Evolutionary conservation across 2,797 vertebrate species (phyloP).

Genomic region (Acanthurus lineatus): DNA sequence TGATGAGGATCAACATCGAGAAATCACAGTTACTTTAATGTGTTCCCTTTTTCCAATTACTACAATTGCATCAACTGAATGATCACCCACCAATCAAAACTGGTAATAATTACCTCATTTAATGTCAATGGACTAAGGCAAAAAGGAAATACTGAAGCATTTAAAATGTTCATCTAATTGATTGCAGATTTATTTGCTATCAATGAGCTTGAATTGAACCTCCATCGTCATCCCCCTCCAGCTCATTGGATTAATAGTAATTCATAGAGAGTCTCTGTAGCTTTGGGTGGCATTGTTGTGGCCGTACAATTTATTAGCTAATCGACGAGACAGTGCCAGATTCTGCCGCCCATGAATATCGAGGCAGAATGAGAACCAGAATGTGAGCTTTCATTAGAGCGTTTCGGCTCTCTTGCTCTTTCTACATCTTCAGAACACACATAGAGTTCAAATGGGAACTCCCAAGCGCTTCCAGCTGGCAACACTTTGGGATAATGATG

Average conservation of each 20-base stretch:
- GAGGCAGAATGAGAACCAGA: slow-evolving; percentile 75
- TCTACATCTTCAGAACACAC: slow-evolving; percentile 82
- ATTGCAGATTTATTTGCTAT: slow-evolving; percentile 59
- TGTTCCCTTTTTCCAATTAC: neutral
- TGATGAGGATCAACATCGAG: neutral
- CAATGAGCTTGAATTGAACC: slow-evolving; percentile 38
- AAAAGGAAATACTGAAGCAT: slow-evolving; percentile 38
- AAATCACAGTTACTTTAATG: neutral
- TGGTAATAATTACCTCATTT: slow-evolving; percentile 34
- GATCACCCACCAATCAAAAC: slow-evolving; percentile 30
- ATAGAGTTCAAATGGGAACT: slow-evolving; percentile 85
- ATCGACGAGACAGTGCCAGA: slow-evolving; percentile 77
- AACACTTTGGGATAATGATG: slow-evolving; percentile 86
- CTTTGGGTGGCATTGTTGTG: slow-evolving; percentile 77
- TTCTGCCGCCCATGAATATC: slow-evolving; percentile 75
- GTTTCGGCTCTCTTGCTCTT: slow-evolving; percentile 55
- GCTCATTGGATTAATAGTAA: slow-evolving; percentile 59
- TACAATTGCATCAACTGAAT: slow-evolving; percentile 2
- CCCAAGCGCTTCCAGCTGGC: slow-evolving; percentile 85
- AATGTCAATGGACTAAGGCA: slow-evolving; percentile 36
- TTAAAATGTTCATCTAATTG: slow-evolving; percentile 46
- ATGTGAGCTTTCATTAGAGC: slow-evolving; percentile 70
- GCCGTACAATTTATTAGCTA: slow-evolving; percentile 73
- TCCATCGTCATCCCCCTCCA: slow-evolving; percentile 60
- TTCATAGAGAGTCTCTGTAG: slow-evolving; percentile 54